Conservation (phyloP, 1,140 invertebrate genomes). For the Rhopalosiphum maidis region DNA sequence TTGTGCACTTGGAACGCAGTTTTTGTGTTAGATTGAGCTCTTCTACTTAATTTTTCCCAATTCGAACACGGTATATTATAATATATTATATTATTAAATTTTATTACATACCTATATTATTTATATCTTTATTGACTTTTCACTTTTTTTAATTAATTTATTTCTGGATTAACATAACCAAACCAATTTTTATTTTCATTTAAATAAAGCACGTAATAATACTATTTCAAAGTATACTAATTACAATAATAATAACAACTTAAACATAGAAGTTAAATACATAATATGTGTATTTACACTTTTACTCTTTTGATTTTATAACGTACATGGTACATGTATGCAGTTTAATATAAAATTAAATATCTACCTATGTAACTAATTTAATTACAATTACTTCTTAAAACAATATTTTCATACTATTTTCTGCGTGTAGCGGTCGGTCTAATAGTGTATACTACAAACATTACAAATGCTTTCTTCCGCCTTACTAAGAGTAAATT, state of each 20-base stretch:
- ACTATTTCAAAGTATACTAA: neutral
- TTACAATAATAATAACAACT: neutral
- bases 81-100: too few species aligned
- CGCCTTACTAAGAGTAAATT: too few species aligned
- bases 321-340: neutral
- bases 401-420: neutral
- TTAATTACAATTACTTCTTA: neutral
- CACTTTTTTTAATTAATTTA: neutral
- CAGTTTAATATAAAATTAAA: neutral
- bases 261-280: neutral
- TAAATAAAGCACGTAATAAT: neutral
- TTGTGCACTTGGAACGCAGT: too few species aligned
- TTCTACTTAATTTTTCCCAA: too few species aligned
- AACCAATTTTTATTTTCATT: neutral
- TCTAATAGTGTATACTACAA: neutral
- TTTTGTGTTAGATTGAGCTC: too few species aligned
- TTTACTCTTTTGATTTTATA: neutral
- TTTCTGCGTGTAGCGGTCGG: neutral
- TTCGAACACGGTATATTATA: too few species aligned
- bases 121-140: neutral
- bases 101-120: neutral
- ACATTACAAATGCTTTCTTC: too few species aligned
- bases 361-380: neutral
- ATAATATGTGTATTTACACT: neutral
- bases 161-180: neutral